These are phyloP conservation scores for Salticus scenicus DNA, from an alignment of 2,888 invertebrate genomes.

Conservation along the genomic window DNA sequence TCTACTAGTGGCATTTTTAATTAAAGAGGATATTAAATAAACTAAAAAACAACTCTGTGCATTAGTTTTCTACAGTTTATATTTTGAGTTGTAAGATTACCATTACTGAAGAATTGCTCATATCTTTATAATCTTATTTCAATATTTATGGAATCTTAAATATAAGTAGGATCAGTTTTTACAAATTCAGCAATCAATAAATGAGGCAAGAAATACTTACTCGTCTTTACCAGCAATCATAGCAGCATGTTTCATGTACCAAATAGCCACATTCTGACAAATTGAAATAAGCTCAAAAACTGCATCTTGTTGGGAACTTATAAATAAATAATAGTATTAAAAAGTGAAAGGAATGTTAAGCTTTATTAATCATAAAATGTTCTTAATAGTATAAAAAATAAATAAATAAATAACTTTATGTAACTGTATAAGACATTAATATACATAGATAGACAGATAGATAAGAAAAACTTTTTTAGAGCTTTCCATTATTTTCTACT, in stretches of 20 bases:
- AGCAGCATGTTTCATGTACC: slow-evolving; percentile 82
- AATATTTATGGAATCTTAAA: background rate
- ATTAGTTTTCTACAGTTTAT: no score
- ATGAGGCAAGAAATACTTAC: slow-evolving; percentile 74
- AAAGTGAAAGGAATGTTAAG: no score
- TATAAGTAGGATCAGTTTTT: no score
- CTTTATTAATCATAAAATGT: no score
- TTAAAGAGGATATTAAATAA: no score
- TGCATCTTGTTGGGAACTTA: slow-evolving; percentile 78
- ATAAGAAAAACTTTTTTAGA: no score
- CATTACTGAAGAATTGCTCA: no score
- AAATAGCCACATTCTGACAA: slow-evolving; percentile 80
- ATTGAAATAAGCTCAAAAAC: slow-evolving; percentile 80
- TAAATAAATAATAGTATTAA: slow-evolving; percentile 73
- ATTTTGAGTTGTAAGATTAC: no score
- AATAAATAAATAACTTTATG: background rate
- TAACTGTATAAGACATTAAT: background rate
- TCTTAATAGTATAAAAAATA: background rate
- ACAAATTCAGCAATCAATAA: no score
- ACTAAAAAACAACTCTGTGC: no score
- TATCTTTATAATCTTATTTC: background rate
- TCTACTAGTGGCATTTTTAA: no score
- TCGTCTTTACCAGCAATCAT: slow-evolving; percentile 80
- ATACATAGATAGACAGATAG: background rate
- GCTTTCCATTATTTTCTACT: no score